These are phyloP conservation scores for Neoarius graeffei DNA, from an alignment of 2,113 vertebrate species.

Conservation along the genomic window DNA sequence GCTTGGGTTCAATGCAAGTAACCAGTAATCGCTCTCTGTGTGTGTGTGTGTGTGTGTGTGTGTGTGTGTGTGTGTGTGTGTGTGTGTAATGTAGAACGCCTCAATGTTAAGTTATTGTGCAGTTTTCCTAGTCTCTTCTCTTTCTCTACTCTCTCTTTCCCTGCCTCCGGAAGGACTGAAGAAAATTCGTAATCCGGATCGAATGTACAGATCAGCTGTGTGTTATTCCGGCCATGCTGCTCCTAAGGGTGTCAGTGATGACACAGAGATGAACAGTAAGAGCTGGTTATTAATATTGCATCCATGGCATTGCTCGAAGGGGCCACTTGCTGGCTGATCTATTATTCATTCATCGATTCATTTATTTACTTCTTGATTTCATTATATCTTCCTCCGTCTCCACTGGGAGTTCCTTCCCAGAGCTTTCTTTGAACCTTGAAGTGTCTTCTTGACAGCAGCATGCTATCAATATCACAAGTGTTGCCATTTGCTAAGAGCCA, in stretches of 20 bases:
- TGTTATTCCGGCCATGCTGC: constrained; percentile 81
- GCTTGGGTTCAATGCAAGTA: neutral
- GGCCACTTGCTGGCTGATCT: constrained; percentile 75
- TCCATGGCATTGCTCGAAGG: constrained; percentile 69
- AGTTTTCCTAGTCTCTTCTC: constrained; percentile 66
- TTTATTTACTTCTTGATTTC: constrained; percentile 81
- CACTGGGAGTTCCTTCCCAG: constrained; percentile 61
- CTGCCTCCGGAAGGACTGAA: constrained; percentile 83
- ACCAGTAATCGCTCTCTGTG: neutral
- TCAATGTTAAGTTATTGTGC: constrained; percentile 61
- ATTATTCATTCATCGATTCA: constrained; percentile 83
- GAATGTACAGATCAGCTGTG: constrained; percentile 84
- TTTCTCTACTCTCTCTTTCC: constrained; percentile 73
- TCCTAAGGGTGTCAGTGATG: constrained; percentile 84
- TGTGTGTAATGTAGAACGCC: constrained; percentile 51
- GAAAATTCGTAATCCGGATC: constrained; percentile 84
- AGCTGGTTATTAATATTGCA: constrained; percentile 82
- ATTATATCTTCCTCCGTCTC: constrained; percentile 68
- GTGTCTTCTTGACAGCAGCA: constrained; percentile 76
- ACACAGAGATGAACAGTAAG: constrained; percentile 84
- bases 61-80: constrained; percentile 57
- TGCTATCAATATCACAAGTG: constrained; percentile 75
- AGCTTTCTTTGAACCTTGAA: constrained; percentile 73
- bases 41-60: neutral
- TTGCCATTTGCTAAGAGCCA: constrained; percentile 75